Evolutionary conservation across 2,797 vertebrate genomes (phyloP).

Genomic region (Hoplostethus atlanticus): DNA sequence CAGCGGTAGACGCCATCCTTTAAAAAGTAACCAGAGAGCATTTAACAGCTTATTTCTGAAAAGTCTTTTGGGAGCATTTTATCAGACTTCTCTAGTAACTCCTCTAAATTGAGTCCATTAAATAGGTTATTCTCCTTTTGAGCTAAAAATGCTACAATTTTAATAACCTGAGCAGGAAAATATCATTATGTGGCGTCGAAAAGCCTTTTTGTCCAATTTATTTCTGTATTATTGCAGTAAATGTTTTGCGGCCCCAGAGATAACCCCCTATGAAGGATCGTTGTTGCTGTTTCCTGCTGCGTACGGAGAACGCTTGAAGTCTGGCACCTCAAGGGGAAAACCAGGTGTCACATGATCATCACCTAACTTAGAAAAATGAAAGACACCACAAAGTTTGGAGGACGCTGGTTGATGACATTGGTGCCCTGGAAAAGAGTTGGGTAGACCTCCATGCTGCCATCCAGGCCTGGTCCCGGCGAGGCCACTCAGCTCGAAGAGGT

Average conservation of each 20-base stretch:
- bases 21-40: conserved; percentile 37
- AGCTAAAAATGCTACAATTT: conserved; percentile 56
- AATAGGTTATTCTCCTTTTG: conserved; percentile 58
- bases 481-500: too few species aligned
- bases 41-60: conserved; percentile 60
- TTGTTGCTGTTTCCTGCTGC: conserved; percentile 45
- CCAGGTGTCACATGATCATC: too few species aligned
- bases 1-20: conserved; percentile 20
- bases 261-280: conserved; percentile 51
- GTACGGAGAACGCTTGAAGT: conserved; percentile 58
- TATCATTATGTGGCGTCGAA: conserved; percentile 7
- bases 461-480: too few species aligned
- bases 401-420: too few species aligned
- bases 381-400: too few species aligned
- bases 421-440: too few species aligned
- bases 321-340: too few species aligned
- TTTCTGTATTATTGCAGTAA: neutral
- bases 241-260: conserved; percentile 39
- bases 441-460: too few species aligned
- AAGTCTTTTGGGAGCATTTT: conserved; percentile 63
- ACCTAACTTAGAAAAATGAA: too few species aligned
- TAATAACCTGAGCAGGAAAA: conserved; percentile 39
- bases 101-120: conserved; percentile 58
- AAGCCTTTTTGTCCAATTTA: conserved; percentile 23
- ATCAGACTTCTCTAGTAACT: conserved; percentile 57